Conservation (phyloP, 1,140 invertebrate genomes). For the Nephila pilipes region DNA sequence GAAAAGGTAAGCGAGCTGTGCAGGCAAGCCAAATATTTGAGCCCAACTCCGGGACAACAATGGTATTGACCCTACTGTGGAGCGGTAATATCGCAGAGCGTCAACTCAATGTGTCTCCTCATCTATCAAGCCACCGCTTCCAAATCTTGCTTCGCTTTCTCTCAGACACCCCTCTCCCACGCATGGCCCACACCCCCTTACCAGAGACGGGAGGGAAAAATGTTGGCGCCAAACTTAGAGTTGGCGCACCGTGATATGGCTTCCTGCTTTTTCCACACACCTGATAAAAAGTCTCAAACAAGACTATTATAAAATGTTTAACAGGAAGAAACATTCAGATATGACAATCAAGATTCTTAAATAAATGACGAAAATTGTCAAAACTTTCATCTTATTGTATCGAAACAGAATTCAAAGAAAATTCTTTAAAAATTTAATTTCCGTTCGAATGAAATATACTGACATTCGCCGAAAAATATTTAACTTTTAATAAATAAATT, state of each 20-base stretch:
- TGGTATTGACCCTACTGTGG: constrained; percentile 65
- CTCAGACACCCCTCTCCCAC: not conserved
- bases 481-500: too few relatives aligned
- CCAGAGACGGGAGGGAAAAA: not conserved
- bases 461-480: too few relatives aligned
- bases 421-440: too few relatives aligned
- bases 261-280: not conserved
- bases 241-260: not conserved
- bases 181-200: not conserved
- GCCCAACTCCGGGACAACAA: constrained; percentile 58
- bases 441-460: too few relatives aligned
- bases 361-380: too few relatives aligned
- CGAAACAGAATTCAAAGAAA: too few relatives aligned
- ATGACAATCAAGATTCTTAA: too few relatives aligned
- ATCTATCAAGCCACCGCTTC: constrained; percentile 68
- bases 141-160: constrained; percentile 50
- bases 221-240: constrained; percentile 27
- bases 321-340: too few relatives aligned
- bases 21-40: constrained; percentile 70
- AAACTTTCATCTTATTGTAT: too few relatives aligned
- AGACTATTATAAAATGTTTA: too few relatives aligned
- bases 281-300: not conserved
- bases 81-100: constrained; percentile 66
- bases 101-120: constrained; percentile 75
- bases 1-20: constrained; percentile 41